Evolutionary conservation across 1,140 invertebrate genomes (phyloP).

Genomic region (Lerema accius): DNA sequence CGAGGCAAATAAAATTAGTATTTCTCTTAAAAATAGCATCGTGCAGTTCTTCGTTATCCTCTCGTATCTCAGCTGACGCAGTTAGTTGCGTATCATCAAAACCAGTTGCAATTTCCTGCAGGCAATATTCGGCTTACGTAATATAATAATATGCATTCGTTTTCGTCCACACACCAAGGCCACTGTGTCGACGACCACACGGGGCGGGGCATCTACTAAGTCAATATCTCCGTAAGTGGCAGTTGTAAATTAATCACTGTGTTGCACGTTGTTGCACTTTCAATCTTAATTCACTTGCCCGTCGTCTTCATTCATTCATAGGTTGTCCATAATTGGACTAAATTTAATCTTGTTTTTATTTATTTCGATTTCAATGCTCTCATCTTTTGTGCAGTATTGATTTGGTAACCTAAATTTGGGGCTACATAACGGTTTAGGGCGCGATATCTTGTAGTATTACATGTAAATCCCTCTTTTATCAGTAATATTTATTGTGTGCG

Average conservation of each 20-base stretch:
- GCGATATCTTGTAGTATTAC: slow-evolving; percentile 59
- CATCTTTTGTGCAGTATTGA: slow-evolving; percentile 23
- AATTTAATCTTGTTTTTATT: slow-evolving; percentile 15
- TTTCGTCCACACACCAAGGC: slow-evolving; percentile 60
- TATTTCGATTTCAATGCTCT: slow-evolving; percentile 20
- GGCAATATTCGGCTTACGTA: slow-evolving; percentile 65
- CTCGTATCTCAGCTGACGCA: slow-evolving; percentile 54
- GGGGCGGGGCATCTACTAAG: slow-evolving; percentile 62
- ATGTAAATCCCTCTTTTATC: slow-evolving; percentile 68
- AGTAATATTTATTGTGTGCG: slow-evolving; percentile 71
- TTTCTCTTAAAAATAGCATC: slow-evolving; percentile 40
- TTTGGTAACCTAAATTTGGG: slow-evolving; percentile 46
- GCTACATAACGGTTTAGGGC: slow-evolving; percentile 49
- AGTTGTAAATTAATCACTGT: slow-evolving; percentile 68
- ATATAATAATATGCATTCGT: slow-evolving; percentile 67
- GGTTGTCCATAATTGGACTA: slow-evolving; percentile 17
- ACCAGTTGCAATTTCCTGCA: slow-evolving; percentile 74
- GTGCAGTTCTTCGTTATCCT: slow-evolving; percentile 44
- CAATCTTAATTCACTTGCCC: slow-evolving; percentile 60
- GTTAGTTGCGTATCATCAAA: slow-evolving; percentile 50
- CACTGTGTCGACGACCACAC: slow-evolving; percentile 56
- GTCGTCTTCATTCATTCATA: slow-evolving; percentile 64
- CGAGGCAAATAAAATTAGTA: slow-evolving; percentile 31
- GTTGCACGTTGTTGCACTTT: slow-evolving; percentile 68
- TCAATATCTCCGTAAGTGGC: slow-evolving; percentile 72